Base-by-base conservation (phyloP, 2,797 vertebrate genomes). In the Eulemur mongoz region DNA sequence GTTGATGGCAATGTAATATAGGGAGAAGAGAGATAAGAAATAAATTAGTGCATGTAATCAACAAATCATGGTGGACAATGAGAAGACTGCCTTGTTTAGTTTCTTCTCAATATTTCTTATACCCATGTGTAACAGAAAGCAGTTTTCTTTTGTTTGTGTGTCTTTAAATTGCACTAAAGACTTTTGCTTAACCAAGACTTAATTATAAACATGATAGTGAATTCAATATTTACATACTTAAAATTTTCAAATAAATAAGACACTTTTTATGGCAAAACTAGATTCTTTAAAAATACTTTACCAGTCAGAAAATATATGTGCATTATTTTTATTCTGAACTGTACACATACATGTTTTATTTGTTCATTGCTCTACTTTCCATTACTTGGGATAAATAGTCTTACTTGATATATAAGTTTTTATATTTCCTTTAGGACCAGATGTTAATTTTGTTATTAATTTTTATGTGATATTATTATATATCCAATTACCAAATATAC, bases 91-190 rank as follows among this genome's bases (percentile, higher is more conserved):
- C 43, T 72, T 70, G 48, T 83, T 93, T 67, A 35, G 10, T 81
- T 87, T 78, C 32, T 59, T 91, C 18, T 91, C 10, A 69, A 0
- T 89, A 20, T 91, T 88, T 85, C 43, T 92, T 67, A 82, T 0
- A 65, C 25, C 9, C 38, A 11, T 52, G 45, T 84, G 15, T 83
- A 59, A 59, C 12, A 88, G 57, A 61, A 80, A 70, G 43, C 6
- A 27, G 8, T 75, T 6, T 61, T 75, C 8, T 80, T 95, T 83
- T 65, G n/a, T 48, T 83, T 83, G 14, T 93, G 9, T 9, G 54
- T 76, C 93, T 94, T 95, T 23, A n/a, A 97, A 79, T 91, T 96
- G 25, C 79, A 38, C n/a, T 83, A n/a, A 76, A 79, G 63, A 84
- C 25, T 79, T 78, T 86, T 82, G 38, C 45, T 90, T 87, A 87